phyloP scores from a whole-genome alignment of 2,113 vertebrate species.

The Tachycineta bicolor region DNA sequence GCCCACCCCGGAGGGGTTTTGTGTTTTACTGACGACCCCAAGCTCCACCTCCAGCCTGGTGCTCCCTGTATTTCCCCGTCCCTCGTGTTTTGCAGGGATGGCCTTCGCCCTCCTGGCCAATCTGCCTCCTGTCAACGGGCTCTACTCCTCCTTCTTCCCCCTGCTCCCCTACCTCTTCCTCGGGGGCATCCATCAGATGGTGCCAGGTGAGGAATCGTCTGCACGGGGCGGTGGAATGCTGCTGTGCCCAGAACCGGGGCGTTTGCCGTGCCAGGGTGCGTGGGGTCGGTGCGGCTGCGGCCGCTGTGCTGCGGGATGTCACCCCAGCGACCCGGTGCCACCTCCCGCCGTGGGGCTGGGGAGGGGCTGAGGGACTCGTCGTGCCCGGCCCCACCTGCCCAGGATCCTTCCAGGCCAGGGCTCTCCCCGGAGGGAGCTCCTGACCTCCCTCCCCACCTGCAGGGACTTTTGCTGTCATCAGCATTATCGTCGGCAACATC shows the following conservation, averaged over 20 bases:
- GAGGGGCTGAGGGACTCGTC: background rate
- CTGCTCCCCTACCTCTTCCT: constrained; percentile 89
- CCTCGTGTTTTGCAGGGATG: constrained; percentile 79
- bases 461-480: constrained; percentile 93
- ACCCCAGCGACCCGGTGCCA: accelerated
- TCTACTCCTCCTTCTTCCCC: constrained; percentile 94
- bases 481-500: constrained; percentile 90
- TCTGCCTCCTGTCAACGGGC: constrained; percentile 90
- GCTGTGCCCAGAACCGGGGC: accelerated
- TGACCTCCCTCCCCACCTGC: background rate
- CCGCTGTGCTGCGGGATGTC: background rate
- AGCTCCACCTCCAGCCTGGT: background rate
- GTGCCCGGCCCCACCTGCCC: background rate
- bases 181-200: constrained; percentile 91
- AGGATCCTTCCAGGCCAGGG: background rate
- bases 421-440: background rate
- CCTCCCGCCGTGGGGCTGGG: accelerated
- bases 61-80: background rate
- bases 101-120: constrained; percentile 91
- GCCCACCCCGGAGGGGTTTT: background rate
- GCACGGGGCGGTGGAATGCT: background rate
- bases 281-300: accelerated
- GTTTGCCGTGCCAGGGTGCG: background rate
- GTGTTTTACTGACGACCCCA: background rate
- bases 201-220: constrained; percentile 81